Base-by-base conservation (phyloP, 1,140 invertebrate species). In the Aphidius ervi region DNA sequence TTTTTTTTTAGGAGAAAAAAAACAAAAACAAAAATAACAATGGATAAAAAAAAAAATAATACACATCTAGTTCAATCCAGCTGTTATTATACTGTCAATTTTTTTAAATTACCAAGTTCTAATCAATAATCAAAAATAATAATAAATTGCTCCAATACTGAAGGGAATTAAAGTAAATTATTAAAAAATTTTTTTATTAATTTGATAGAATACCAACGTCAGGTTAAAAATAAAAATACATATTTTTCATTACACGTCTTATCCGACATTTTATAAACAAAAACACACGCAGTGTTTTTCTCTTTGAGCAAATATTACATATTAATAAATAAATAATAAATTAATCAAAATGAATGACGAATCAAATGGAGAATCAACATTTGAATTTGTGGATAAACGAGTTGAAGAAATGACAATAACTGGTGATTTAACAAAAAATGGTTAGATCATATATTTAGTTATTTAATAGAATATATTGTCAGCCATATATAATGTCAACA, bases 341-440 rank as follows among this genome's bases (percentile, higher is more conserved):
- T 45, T n/a, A n/a, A 20, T 46, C 31, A 59, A 68, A 53, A 78
- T 77, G 75, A 76, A 72, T 6, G 82, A 83, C 63, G 81, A 82
- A 69, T 80, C 77, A 2, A 82, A 81, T 64, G 80, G 80, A 43
- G 82, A 83, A 70, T 82, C 79, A 4, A 81, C 80, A 7, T 82
- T 83, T 64, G 82, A 83, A 73, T 82, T 83, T 71, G 76, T 83
- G 0, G 81, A 81, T 55, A 76, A 74, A 57, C 76, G 74, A 59
- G 47, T 68, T 3, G 77, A 77, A 9, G 74, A 79, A 16, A 58
- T 65, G 16, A 59, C 73, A 20, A 49, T 65, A 52, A 66, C 69
- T 43, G 72, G 68, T 59, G 70, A 77, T 58, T 62, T 69, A n/a
- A 49, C 47, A 9, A 74, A 73, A 63, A 65, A 67, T 71, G 76